Conservation (phyloP, 2,888 invertebrate genomes). For the Dysmachus trigonus region DNA sequence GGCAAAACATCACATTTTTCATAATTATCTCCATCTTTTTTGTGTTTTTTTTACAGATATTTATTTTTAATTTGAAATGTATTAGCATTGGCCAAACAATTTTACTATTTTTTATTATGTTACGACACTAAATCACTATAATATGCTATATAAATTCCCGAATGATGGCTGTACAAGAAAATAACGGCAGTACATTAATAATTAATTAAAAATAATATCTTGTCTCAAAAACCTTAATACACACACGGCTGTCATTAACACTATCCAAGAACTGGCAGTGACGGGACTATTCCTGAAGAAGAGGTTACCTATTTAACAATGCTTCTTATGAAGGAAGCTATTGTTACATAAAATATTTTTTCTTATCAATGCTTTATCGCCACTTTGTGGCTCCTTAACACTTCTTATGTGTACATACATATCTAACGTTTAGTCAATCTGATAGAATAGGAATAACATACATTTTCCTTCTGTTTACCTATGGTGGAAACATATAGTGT, state of each 20-base stretch:
- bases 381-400: background rate
- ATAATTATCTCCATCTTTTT: background rate
- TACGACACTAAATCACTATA: background rate
- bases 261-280: background rate
- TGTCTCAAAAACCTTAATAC: background rate
- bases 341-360: background rate
- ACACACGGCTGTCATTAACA: background rate
- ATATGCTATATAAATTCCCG: background rate
- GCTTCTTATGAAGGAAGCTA: background rate
- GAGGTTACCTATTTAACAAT: background rate
- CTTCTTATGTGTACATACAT: background rate
- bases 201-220: background rate
- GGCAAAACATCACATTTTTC: background rate
- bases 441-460: background rate
- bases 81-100: background rate
- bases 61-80: background rate
- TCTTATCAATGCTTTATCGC: background rate
- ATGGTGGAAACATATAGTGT: background rate
- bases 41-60: background rate
- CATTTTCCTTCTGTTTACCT: background rate
- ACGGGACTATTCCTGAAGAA: background rate
- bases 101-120: background rate
- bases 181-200: no score
- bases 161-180: background rate
- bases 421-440: background rate